A percentile compares a stretch with the other conserved stretches of the same genome.
Evolutionary conservation across 2,888 invertebrate genomes (phyloP).

Genomic region (Anthophora plumipes): DNA sequence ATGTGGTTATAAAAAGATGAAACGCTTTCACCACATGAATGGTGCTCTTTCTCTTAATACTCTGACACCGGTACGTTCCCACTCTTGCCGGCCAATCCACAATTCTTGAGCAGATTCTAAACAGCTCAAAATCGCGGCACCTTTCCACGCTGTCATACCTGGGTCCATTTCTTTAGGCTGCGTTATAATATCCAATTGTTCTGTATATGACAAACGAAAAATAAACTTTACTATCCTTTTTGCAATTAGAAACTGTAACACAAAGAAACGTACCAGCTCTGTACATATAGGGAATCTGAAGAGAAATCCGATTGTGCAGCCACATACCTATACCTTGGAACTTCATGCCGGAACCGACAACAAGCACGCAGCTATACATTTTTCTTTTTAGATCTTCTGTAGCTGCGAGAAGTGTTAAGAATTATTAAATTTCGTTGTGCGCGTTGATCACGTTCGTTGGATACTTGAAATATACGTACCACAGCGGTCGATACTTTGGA

Average conservation of each 20-base stretch:
- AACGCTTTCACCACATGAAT: slow-evolving; percentile 90
- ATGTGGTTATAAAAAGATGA: neutral
- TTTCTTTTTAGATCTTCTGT: slow-evolving; percentile 95
- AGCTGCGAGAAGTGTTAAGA: slow-evolving; percentile 82
- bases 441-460: neutral
- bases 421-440: neutral
- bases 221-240: neutral
- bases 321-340: slow-evolving; percentile 93
- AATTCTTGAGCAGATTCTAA: slow-evolving; percentile 96
- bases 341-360: slow-evolving; percentile 97
- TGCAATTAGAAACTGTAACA: too few relatives aligned
- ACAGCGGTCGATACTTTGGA: slow-evolving; percentile 96
- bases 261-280: slow-evolving; percentile 86
- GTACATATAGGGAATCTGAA: slow-evolving; percentile 93
- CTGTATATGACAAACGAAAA: slow-evolving; percentile 80
- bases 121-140: slow-evolving; percentile 96
- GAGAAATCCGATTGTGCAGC: slow-evolving; percentile 93
- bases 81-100: slow-evolving; percentile 95
- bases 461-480: slow-evolving; percentile 85
- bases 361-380: slow-evolving; percentile 96
- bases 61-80: slow-evolving; percentile 93
- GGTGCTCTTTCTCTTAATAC: slow-evolving; percentile 96
- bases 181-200: slow-evolving; percentile 95
- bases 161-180: slow-evolving; percentile 97
- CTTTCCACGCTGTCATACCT: slow-evolving; percentile 96